phyloP scores from a whole-genome alignment of 2,113 vertebrate species.

The Rafetus swinhoei region DNA sequence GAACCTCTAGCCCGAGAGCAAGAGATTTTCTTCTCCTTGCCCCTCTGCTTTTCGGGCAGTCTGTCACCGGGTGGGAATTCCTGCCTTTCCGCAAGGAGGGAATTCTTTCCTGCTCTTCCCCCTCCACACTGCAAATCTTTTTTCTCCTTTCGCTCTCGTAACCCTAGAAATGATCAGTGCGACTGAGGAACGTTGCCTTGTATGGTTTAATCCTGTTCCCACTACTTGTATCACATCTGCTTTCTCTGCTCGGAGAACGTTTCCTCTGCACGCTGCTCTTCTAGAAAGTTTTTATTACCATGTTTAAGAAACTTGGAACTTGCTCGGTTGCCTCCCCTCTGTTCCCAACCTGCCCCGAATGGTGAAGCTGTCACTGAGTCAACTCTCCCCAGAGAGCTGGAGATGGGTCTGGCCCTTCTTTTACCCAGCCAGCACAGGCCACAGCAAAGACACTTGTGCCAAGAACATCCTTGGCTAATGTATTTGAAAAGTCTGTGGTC shows the following conservation, averaged over 20 bases:
- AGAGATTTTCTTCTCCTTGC: rapidly evolving
- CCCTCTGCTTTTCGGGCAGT: neutral
- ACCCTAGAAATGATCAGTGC: neutral
- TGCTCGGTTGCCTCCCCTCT: neutral
- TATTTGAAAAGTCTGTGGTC: neutral
- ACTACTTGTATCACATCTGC: neutral
- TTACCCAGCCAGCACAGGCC: neutral
- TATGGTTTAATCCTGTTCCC: neutral
- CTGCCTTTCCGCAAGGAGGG: neutral
- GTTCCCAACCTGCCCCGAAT: neutral
- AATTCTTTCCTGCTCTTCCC: neutral
- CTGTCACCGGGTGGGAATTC: neutral
- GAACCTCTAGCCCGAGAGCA: neutral
- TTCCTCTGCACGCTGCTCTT: neutral
- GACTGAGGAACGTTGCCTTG: neutral
- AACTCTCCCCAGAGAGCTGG: neutral
- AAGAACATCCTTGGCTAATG: neutral
- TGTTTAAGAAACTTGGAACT: neutral
- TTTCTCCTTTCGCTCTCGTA: neutral
- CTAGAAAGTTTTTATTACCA: neutral
- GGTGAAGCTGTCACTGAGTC: neutral
- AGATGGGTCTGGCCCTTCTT: neutral
- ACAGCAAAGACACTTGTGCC: neutral
- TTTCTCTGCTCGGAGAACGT: neutral
- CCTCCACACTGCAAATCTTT: neutral